Conservation (phyloP, 2,113 vertebrate species). For the Azemiops feae region DNA sequence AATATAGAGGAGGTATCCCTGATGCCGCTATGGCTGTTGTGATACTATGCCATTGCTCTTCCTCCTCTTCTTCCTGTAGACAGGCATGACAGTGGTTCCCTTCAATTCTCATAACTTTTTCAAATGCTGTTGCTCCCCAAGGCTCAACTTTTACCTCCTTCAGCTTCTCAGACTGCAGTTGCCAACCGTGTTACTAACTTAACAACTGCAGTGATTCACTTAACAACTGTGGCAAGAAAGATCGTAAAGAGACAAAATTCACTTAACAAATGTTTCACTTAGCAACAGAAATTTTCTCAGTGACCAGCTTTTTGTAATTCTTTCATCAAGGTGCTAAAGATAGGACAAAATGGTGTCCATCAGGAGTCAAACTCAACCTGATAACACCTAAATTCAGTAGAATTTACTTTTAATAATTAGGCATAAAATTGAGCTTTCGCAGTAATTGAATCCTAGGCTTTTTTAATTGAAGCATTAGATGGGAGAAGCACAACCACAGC, state of each 20-base stretch:
- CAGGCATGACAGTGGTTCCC: too few relatives aligned
- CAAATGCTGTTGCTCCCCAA: neutral
- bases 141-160: neutral
- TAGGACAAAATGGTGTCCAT: neutral
- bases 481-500: neutral
- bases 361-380: neutral
- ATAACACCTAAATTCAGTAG: neutral
- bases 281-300: neutral
- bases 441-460: neutral
- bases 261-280: neutral
- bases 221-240: neutral
- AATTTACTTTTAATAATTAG: conserved; percentile 3
- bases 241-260: neutral
- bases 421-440: neutral
- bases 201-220: neutral
- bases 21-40: too few relatives aligned
- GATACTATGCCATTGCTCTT: too few relatives aligned
- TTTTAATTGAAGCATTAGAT: neutral
- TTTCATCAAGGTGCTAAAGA: neutral
- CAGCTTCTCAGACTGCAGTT: neutral
- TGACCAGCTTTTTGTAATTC: neutral
- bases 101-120: too few relatives aligned
- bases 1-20: too few relatives aligned
- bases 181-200: neutral
- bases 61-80: too few relatives aligned